Evolutionary conservation across 2,888 invertebrate species (phyloP).

Genomic region (Sympetrum striolatum): DNA sequence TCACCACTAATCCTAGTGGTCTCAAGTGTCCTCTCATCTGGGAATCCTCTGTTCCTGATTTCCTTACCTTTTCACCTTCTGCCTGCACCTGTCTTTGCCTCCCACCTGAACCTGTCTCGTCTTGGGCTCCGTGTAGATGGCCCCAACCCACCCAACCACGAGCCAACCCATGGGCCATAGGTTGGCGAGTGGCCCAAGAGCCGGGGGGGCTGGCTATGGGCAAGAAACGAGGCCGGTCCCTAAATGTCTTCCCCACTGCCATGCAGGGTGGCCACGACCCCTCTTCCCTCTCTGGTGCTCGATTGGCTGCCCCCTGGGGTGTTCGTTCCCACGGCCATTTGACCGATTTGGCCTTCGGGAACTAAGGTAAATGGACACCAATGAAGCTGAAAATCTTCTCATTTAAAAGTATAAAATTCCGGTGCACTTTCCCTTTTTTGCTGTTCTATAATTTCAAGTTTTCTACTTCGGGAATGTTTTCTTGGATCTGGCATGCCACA

Average conservation of each 20-base stretch:
- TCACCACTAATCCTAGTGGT: slow-evolving; percentile 30
- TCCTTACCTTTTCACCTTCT: background rate
- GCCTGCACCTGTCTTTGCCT: background rate
- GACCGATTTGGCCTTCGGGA: slow-evolving; percentile 43
- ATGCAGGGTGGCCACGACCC: slow-evolving; percentile 43
- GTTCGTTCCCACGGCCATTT: slow-evolving; percentile 44
- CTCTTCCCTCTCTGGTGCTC: slow-evolving; percentile 44
- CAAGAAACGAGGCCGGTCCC: slow-evolving; percentile 39
- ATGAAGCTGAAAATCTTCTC: slow-evolving; percentile 39
- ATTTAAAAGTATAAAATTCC: slow-evolving; percentile 28
- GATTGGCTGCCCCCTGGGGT: slow-evolving; percentile 41
- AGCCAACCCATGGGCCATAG: slow-evolving; percentile 39
- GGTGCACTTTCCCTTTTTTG: slow-evolving; percentile 38
- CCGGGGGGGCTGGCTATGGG: slow-evolving; percentile 36
- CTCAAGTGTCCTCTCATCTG: slow-evolving; percentile 30
- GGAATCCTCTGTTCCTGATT: background rate
- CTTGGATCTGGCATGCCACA: slow-evolving; percentile 41
- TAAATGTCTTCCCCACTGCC: slow-evolving; percentile 33
- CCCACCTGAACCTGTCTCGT: slow-evolving; percentile 10
- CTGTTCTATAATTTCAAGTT: slow-evolving; percentile 23
- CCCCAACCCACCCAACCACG: slow-evolving; percentile 38
- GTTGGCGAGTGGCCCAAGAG: slow-evolving; percentile 44
- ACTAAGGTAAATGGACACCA: slow-evolving; percentile 44
- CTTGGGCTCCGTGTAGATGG: slow-evolving; percentile 39
- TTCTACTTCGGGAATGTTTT: slow-evolving; percentile 31